Conservation (phyloP, 2,888 invertebrate genomes). For the Drosophila anomalata region DNA sequence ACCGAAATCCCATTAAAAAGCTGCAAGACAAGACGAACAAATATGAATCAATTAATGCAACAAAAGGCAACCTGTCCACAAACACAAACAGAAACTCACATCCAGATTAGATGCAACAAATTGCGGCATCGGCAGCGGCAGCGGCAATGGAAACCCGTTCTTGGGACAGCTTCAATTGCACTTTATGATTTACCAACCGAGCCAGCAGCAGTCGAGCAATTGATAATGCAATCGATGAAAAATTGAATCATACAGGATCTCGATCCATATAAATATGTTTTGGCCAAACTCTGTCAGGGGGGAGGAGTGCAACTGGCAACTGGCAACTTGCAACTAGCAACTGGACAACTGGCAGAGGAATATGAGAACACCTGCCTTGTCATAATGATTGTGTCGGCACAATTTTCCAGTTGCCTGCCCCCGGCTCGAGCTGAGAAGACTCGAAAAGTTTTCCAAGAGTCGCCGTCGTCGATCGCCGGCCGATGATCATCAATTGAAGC, state of each 20-base stretch:
- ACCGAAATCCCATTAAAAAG: slow-evolving; percentile 50
- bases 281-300: background rate
- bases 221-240: slow-evolving; percentile 74
- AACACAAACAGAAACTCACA: slow-evolving; percentile 20
- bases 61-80: slow-evolving; percentile 63
- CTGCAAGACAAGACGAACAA: slow-evolving; percentile 58
- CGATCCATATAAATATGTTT: slow-evolving; percentile 40
- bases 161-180: slow-evolving; percentile 66
- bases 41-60: slow-evolving; percentile 76
- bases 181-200: slow-evolving; percentile 57
- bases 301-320: too few relatives aligned
- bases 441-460: slow-evolving; percentile 55
- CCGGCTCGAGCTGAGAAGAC: slow-evolving; percentile 5
- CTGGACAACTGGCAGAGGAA: slow-evolving; percentile 2
- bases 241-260: slow-evolving; percentile 59
- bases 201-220: slow-evolving; percentile 54
- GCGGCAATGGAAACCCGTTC: slow-evolving; percentile 63
- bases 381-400: slow-evolving; percentile 56
- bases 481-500: slow-evolving; percentile 60
- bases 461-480: slow-evolving; percentile 26
- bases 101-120: slow-evolving; percentile 53
- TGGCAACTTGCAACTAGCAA: background rate
- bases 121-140: slow-evolving; percentile 47
- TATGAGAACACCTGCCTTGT: slow-evolving; percentile 66
- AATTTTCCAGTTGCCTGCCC: slow-evolving; percentile 74